A percentile compares a stretch with the other conserved stretches of the same genome.
phyloP scores from a whole-genome alignment of 1,140 invertebrate species.

The Achroia grisella region DNA sequence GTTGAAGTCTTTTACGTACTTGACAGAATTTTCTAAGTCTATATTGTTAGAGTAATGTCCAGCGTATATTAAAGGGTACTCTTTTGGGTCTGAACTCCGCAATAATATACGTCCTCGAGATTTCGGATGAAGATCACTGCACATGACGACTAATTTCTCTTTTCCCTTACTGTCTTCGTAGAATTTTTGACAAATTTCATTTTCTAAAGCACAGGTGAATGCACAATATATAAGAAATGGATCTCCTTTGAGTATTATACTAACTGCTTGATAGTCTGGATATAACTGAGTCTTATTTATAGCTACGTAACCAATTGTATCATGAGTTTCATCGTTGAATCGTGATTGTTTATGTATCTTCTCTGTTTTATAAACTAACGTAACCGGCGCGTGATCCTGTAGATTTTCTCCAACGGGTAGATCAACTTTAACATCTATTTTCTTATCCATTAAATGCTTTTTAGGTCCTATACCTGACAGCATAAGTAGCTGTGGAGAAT shows the following conservation, averaged over 20 bases:
- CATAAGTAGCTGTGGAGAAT: constrained; percentile 77
- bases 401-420: constrained; percentile 81
- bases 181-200: constrained; percentile 7
- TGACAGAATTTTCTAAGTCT: constrained; percentile 1
- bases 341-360: background rate
- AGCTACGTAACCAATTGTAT: constrained; percentile 81
- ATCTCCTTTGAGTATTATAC: background rate
- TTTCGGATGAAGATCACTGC: constrained; percentile 2
- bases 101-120: constrained; percentile 10
- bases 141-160: constrained; percentile 1
- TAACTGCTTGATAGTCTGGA: constrained; percentile 9
- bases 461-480: constrained; percentile 80
- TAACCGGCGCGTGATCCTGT: constrained; percentile 79
- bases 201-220: background rate
- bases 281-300: constrained; percentile 41
- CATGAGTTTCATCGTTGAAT: constrained; percentile 2
- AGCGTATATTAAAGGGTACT: constrained; percentile 3
- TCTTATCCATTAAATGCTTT: constrained; percentile 70
- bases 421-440: constrained; percentile 75
- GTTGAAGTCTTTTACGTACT: constrained; percentile 8
- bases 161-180: constrained; percentile 1
- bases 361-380: constrained; percentile 73
- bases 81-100: constrained; percentile 4
- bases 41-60: constrained; percentile 6
- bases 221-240: constrained; percentile 2